Conservation (phyloP, 1,140 invertebrate genomes). For the Musca domestica region DNA sequence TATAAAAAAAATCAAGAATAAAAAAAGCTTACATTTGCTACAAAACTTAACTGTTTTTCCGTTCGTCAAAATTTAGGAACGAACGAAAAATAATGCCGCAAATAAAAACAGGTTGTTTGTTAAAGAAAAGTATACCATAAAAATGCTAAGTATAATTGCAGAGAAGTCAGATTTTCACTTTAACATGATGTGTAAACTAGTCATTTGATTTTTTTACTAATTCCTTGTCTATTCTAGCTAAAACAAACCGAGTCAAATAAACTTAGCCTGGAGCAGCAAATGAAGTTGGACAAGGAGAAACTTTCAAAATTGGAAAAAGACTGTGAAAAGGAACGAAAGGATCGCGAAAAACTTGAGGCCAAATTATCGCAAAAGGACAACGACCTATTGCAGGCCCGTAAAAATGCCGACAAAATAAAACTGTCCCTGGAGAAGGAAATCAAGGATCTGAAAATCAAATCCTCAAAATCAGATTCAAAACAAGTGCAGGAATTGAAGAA, state of each 20-base stretch:
- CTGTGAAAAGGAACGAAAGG: slow-evolving; percentile 62
- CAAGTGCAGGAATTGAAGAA: slow-evolving; percentile 66
- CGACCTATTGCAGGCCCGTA: slow-evolving; percentile 58
- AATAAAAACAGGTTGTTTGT: too few relatives aligned
- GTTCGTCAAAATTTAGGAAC: too few relatives aligned
- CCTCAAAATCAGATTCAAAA: slow-evolving; percentile 51
- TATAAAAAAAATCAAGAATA: too few relatives aligned
- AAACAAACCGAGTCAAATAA: slow-evolving; percentile 43
- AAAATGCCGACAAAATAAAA: slow-evolving; percentile 56
- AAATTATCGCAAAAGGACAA: slow-evolving; percentile 42
- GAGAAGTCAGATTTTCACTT: too few relatives aligned
- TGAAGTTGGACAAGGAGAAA: slow-evolving; percentile 57
- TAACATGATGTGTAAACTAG: too few relatives aligned
- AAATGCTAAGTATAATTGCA: too few relatives aligned
- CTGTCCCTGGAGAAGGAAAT: slow-evolving; percentile 57
- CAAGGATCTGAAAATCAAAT: slow-evolving; percentile 58
- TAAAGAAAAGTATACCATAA: too few relatives aligned
- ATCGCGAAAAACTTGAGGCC: slow-evolving; percentile 43
- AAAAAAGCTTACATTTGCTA: too few relatives aligned
- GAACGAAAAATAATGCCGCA: too few relatives aligned
- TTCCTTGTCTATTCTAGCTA: too few relatives aligned
- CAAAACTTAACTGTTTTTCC: too few relatives aligned
- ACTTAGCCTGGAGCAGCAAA: slow-evolving; percentile 36
- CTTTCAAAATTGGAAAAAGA: slow-evolving; percentile 65
- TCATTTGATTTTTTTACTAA: too few relatives aligned